Conservation (phyloP, 2,888 invertebrate genomes). For the Harpalus rubripes region DNA sequence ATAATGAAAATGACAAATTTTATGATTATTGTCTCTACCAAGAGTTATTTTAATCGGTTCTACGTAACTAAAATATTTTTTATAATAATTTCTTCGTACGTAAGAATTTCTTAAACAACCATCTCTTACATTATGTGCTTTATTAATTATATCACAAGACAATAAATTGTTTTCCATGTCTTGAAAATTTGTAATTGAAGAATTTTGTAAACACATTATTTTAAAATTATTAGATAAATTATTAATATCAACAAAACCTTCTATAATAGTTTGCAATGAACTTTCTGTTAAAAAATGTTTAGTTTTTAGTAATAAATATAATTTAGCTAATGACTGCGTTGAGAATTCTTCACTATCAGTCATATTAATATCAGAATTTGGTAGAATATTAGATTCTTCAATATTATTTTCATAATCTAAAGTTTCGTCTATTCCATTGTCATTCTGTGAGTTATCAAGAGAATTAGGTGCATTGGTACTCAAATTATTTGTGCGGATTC, state of each 20-base stretch:
- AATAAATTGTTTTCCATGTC: background rate
- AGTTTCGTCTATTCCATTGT: too few species aligned
- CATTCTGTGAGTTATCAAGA: too few species aligned
- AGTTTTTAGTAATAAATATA: constrained; percentile 15
- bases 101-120: constrained; percentile 6
- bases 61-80: constrained; percentile 6
- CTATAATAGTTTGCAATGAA: background rate
- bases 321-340: background rate
- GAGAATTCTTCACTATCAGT: too few species aligned
- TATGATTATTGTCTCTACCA: constrained; percentile 22
- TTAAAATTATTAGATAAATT: background rate
- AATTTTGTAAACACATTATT: background rate
- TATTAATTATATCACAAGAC: constrained; percentile 65
- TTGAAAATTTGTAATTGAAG: background rate
- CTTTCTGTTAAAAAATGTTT: constrained; percentile 29
- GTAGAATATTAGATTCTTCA: too few species aligned
- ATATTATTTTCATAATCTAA: too few species aligned
- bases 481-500: too few species aligned
- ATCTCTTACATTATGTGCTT: background rate
- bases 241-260: background rate
- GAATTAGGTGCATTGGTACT: too few species aligned
- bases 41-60: background rate
- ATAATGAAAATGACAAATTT: constrained; percentile 25
- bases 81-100: background rate
- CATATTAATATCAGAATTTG: too few species aligned